Conservation (phyloP, 2,113 vertebrate species). For the Sander vitreus region DNA sequence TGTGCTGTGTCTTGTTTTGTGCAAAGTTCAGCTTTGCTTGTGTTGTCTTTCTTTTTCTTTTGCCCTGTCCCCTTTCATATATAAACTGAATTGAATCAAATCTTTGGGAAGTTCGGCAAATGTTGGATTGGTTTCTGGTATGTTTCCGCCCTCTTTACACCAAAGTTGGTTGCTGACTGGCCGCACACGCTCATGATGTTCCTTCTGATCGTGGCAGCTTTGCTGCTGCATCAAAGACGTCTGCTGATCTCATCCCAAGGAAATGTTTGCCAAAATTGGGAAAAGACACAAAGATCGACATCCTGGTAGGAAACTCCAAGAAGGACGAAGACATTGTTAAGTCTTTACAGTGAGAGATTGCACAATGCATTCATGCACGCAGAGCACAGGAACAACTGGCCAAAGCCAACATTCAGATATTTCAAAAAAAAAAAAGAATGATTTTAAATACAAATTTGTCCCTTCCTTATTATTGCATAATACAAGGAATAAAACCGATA, state of each 20-base stretch:
- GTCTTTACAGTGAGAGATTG: not conserved
- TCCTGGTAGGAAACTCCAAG: not conserved
- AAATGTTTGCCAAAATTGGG: not conserved
- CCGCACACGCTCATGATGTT: not conserved
- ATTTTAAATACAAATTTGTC: slow-evolving; percentile 14
- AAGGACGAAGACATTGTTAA: not conserved
- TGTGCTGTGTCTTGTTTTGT: no score
- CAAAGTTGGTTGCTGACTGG: not conserved
- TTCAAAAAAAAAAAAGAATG: not conserved
- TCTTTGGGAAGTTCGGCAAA: not conserved
- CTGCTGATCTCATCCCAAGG: not conserved
- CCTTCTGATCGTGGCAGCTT: no score
- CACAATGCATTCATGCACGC: not conserved
- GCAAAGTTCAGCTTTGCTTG: no score
- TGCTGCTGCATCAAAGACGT: not conserved
- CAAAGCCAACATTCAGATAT: not conserved
- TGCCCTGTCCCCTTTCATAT: no score
- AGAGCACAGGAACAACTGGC: not conserved
- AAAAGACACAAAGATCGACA: not conserved
- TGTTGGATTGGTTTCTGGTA: not conserved
- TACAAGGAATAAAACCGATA: slow-evolving; percentile 42
- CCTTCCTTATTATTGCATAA: slow-evolving; percentile 52
- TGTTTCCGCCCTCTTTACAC: not conserved
- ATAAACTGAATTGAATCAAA: no score
- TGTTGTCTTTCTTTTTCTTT: no score